Percentiles rank a stretch among this genome's conserved stretches.
Evolutionary conservation across 2,113 vertebrate species (phyloP).

Genomic region (Eonycteris spelaea): DNA sequence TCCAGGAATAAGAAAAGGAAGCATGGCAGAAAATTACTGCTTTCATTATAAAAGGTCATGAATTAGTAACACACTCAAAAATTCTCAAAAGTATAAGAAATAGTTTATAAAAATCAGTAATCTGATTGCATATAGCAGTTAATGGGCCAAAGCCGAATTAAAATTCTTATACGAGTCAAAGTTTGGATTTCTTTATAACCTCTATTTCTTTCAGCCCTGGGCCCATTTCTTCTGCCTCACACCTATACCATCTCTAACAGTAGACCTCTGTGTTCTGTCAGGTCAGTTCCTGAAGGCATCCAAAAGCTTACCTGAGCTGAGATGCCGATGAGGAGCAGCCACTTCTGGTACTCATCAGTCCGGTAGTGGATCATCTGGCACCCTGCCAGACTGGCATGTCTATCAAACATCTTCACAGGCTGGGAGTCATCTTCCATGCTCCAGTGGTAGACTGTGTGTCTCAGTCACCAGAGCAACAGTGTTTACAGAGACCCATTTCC

Average conservation of each 20-base stretch:
- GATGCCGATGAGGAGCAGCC: constrained; percentile 93
- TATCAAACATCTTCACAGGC: constrained; percentile 92
- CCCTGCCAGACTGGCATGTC: constrained; percentile 91
- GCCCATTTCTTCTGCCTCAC: background rate
- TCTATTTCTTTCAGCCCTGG: background rate
- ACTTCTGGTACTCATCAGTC: constrained; percentile 93
- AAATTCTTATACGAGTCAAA: background rate
- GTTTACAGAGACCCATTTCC: constrained; percentile 96
- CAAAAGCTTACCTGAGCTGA: constrained; percentile 89
- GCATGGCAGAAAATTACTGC: background rate
- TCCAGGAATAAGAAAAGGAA: background rate
- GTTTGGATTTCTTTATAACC: background rate
- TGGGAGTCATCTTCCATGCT: constrained; percentile 95
- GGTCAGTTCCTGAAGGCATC: background rate
- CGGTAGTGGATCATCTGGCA: constrained; percentile 96
- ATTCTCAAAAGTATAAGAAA: background rate
- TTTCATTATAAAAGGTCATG: background rate
- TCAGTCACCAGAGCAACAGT: constrained; percentile 93
- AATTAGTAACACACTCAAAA: background rate
- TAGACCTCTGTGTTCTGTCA: background rate
- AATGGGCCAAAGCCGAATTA: background rate
- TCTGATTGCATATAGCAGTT: background rate
- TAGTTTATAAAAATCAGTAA: background rate
- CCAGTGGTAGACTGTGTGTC: constrained; percentile 92
- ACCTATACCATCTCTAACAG: background rate